Evolutionary conservation across 1,140 invertebrate species (phyloP).

Genomic region (Littorina saxatilis): DNA sequence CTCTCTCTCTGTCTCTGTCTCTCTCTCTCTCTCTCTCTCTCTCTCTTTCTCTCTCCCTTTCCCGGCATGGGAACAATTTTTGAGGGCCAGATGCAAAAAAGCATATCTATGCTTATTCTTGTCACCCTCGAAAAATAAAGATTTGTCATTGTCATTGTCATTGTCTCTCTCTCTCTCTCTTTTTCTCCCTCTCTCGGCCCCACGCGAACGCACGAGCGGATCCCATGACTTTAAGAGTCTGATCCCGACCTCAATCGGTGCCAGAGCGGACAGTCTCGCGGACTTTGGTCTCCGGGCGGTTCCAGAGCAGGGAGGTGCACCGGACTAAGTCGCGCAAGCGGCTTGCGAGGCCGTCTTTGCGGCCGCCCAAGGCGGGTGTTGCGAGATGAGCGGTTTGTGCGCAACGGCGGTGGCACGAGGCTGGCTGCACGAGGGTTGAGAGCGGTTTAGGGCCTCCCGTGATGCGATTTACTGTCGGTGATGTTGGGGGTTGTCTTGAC

Average conservation of each 20-base stretch:
- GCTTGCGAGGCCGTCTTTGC: not conserved
- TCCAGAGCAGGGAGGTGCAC: not conserved
- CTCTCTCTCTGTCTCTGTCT: no score
- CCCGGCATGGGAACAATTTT: no score
- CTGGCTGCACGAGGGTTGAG: not conserved
- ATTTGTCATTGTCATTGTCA: no score
- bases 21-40: no score
- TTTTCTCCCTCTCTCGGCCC: no score
- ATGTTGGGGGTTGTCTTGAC: not conserved
- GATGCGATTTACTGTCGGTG: constrained; percentile 1
- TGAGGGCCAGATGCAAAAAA: no score
- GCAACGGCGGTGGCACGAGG: not conserved
- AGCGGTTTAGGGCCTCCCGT: not conserved
- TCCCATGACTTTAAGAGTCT: not conserved
- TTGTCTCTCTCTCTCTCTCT: no score
- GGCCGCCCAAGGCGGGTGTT: not conserved
- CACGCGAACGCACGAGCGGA: not conserved
- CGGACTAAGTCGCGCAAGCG: constrained; percentile 12
- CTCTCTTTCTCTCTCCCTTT: no score
- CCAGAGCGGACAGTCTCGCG: not conserved
- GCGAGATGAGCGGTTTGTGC: not conserved
- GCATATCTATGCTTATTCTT: no score
- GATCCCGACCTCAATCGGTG: not conserved
- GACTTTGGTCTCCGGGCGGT: not conserved
- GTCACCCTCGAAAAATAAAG: no score